A percentile compares a stretch with the other conserved stretches of the same genome.
Evolutionary conservation across 1,140 invertebrate species (phyloP).

Genomic region (Zaprionus davidi): DNA sequence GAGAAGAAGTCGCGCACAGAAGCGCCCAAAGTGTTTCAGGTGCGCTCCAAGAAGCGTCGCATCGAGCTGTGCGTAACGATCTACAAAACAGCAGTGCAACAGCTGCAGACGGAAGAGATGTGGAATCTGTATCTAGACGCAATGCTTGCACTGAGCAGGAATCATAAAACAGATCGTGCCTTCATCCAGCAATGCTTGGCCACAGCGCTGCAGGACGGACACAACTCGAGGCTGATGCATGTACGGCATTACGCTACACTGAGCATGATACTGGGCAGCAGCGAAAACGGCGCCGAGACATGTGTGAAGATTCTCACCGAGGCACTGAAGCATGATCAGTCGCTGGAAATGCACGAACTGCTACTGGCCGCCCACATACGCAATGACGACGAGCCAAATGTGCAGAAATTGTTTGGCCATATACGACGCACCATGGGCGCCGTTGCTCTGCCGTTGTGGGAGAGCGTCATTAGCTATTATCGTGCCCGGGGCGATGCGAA

Average conservation of each 20-base stretch:
- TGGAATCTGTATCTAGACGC: slow-evolving; percentile 68
- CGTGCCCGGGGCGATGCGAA: slow-evolving; percentile 45
- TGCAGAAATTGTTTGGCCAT: slow-evolving; percentile 62
- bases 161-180: slow-evolving; percentile 49
- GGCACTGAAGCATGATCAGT: slow-evolving; percentile 52
- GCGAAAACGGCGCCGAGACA: slow-evolving; percentile 41
- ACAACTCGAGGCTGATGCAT: slow-evolving; percentile 64
- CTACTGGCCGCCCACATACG: slow-evolving; percentile 63
- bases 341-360: slow-evolving; percentile 65
- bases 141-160: slow-evolving; percentile 67
- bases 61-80: slow-evolving; percentile 68
- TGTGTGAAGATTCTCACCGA: slow-evolving; percentile 63
- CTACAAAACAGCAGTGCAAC: slow-evolving; percentile 71
- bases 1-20: slow-evolving; percentile 42
- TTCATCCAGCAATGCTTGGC: slow-evolving; percentile 64
- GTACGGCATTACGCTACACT: slow-evolving; percentile 62
- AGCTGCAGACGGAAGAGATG: slow-evolving; percentile 61
- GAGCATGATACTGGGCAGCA: slow-evolving; percentile 60
- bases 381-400: slow-evolving; percentile 53
- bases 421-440: slow-evolving; percentile 50
- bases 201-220: slow-evolving; percentile 69
- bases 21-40: slow-evolving; percentile 25
- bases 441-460: slow-evolving; percentile 55
- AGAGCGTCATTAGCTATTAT: slow-evolving; percentile 64
- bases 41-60: slow-evolving; percentile 58